These are phyloP conservation scores for Disparrhopalites patrizii DNA, from an alignment of 2,888 invertebrate genomes.

Conservation along the genomic window DNA sequence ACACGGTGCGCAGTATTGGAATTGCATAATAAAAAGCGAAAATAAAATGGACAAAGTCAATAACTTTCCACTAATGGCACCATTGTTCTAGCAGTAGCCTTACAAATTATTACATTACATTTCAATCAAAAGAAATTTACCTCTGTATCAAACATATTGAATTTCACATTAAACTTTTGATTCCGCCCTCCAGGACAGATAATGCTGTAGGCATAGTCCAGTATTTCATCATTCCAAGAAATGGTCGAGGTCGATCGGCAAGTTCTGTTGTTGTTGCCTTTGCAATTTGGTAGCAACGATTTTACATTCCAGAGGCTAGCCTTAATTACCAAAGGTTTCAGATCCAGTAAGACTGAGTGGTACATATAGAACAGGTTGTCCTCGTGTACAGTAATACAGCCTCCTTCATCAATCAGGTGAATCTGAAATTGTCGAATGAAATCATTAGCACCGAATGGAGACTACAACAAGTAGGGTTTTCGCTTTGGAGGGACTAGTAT, in stretches of 20 bases:
- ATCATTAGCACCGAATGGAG: background rate
- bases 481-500: background rate
- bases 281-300: background rate
- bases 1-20: too few species aligned
- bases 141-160: background rate
- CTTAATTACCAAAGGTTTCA: conserved; percentile 1
- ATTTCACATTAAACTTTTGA: conserved; percentile 3
- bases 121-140: background rate
- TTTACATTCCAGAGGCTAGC: conserved; percentile 1
- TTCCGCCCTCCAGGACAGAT: background rate
- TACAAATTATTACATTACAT: background rate
- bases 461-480: background rate
- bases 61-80: too few species aligned
- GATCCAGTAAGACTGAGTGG: conserved; percentile 7
- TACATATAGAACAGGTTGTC: conserved; percentile 19
- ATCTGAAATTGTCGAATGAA: conserved; percentile 10
- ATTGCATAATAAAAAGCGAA: too few species aligned
- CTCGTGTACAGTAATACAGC: background rate
- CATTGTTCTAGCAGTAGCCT: background rate
- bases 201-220: conserved; percentile 7
- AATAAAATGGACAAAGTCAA: too few species aligned
- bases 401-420: conserved; percentile 21
- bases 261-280: background rate
- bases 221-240: conserved; percentile 1
- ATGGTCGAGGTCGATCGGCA: background rate